Percentiles rank a stretch among this genome's conserved stretches.
These are phyloP conservation scores for Oppia nitens DNA, from an alignment of 1,140 invertebrate genomes.

Conservation along the genomic window DNA sequence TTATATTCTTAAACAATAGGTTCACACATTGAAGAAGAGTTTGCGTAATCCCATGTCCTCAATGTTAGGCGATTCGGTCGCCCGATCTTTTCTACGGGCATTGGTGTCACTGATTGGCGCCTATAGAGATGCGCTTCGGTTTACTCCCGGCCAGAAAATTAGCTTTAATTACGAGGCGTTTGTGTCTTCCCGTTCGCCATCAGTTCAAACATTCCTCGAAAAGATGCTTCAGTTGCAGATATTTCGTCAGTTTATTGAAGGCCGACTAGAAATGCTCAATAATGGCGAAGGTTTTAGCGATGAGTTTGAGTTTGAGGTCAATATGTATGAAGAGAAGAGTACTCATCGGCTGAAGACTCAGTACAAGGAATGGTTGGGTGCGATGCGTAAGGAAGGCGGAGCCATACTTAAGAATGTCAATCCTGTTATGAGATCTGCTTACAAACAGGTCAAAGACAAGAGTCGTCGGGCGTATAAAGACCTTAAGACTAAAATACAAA, in stretches of 20 bases:
- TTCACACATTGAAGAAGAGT: conserved; percentile 27
- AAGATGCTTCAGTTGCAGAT: conserved; percentile 85
- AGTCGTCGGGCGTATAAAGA: conserved; percentile 57
- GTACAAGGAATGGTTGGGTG: conserved; percentile 51
- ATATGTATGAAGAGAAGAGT: conserved; percentile 57
- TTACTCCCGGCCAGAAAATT: conserved; percentile 34
- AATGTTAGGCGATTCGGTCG: conserved; percentile 68
- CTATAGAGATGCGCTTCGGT: conserved; percentile 63
- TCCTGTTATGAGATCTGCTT: conserved; percentile 58
- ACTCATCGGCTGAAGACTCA: conserved; percentile 43
- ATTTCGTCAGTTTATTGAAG: conserved; percentile 90
- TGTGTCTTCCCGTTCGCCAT: conserved; percentile 55
- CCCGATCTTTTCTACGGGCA: conserved; percentile 69
- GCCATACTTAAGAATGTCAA: conserved; percentile 57
- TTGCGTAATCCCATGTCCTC: conserved; percentile 40
- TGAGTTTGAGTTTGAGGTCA: conserved; percentile 80
- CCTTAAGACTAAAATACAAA: conserved; percentile 42
- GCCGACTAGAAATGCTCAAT: conserved; percentile 71
- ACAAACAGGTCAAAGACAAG: conserved; percentile 33
- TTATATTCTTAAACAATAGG: conserved; percentile 23
- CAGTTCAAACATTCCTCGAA: conserved; percentile 67
- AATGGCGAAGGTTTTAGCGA: conserved; percentile 45
- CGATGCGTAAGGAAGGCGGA: conserved; percentile 45
- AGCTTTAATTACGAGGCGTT: conserved; percentile 71
- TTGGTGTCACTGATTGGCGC: conserved; percentile 73